Conservation (phyloP, 2,888 invertebrate species). For the Pseudolycoriella hygida region DNA sequence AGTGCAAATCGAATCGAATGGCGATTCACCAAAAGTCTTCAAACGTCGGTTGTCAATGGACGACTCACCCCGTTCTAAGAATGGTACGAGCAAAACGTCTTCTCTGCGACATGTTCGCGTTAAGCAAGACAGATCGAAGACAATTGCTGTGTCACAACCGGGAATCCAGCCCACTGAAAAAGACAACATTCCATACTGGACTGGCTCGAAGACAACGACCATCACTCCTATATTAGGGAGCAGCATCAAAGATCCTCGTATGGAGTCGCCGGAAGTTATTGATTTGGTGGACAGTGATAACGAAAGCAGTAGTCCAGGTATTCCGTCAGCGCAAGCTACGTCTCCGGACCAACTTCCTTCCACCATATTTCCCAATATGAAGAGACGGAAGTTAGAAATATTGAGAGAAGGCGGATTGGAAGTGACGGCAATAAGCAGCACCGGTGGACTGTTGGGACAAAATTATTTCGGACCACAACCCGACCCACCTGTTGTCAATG, state of each 20-base stretch:
- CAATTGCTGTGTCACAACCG: background rate
- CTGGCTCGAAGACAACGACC: slow-evolving; percentile 8
- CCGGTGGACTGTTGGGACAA: slow-evolving; percentile 6
- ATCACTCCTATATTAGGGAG: slow-evolving; percentile 10
- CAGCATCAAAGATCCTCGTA: slow-evolving; percentile 4
- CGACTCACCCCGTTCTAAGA: slow-evolving; percentile 1
- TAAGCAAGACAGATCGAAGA: background rate
- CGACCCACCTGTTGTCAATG: background rate
- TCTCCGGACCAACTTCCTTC: background rate
- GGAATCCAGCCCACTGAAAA: slow-evolving; percentile 9
- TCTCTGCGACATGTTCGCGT: slow-evolving; percentile 10
- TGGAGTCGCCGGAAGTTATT: slow-evolving; percentile 10
- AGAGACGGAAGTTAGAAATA: slow-evolving; percentile 54
- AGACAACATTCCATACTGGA: slow-evolving; percentile 13
- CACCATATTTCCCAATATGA: slow-evolving; percentile 28
- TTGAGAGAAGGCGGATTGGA: slow-evolving; percentile 57
- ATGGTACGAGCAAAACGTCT: slow-evolving; percentile 3
- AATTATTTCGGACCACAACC: background rate
- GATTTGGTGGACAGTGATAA: slow-evolving; percentile 13
- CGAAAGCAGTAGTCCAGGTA: slow-evolving; percentile 7
- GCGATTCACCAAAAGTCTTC: slow-evolving; percentile 1
- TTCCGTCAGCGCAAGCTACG: background rate
- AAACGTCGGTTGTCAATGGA: slow-evolving; percentile 6
- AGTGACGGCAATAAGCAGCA: slow-evolving; percentile 42
- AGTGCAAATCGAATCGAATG: slow-evolving; percentile 9